These are phyloP conservation scores for Petrophora chlorosata DNA, from an alignment of 2,888 invertebrate genomes.

Conservation along the genomic window DNA sequence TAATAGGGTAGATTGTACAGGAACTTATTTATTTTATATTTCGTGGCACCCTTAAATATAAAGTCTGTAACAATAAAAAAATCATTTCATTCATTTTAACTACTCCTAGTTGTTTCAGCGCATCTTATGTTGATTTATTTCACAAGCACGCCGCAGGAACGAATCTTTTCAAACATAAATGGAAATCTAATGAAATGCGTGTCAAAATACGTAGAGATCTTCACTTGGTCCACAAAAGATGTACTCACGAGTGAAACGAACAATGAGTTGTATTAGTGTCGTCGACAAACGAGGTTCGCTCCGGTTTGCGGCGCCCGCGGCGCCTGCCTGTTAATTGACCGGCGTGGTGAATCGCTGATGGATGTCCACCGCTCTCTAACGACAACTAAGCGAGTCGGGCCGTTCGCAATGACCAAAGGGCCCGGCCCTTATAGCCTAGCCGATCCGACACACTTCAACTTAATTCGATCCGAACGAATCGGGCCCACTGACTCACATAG, in stretches of 20 bases:
- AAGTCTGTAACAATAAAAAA: neutral
- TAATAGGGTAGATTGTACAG: too few species aligned
- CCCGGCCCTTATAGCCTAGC: constrained; percentile 49
- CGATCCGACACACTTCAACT: constrained; percentile 63
- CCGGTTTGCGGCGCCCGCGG: constrained; percentile 44
- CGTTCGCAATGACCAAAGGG: constrained; percentile 23
- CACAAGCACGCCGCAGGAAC: constrained; percentile 2
- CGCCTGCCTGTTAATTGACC: constrained; percentile 68
- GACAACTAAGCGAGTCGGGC: constrained; percentile 28
- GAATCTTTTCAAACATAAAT: constrained; percentile 5
- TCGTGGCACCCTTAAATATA: neutral
- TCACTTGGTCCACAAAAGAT: constrained; percentile 47
- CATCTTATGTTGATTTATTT: constrained; percentile 4
- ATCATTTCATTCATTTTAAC: neutral
- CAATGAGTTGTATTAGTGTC: constrained; percentile 52
- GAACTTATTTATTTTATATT: too few species aligned
- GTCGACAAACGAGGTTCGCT: constrained; percentile 53
- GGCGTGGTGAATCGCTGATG: constrained; percentile 72
- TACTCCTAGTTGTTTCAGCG: neutral
- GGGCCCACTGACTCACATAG: constrained; percentile 48
- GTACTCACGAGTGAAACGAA: constrained; percentile 46
- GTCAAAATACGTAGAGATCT: constrained; percentile 35
- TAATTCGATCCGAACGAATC: constrained; percentile 56
- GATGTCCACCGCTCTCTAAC: constrained; percentile 57
- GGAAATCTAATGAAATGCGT: constrained; percentile 25